Evolutionary conservation across 2,113 vertebrate genomes (phyloP), one percentile per base, ranked within the genome.

Genomic region (Stigmatopora argus): DNA sequence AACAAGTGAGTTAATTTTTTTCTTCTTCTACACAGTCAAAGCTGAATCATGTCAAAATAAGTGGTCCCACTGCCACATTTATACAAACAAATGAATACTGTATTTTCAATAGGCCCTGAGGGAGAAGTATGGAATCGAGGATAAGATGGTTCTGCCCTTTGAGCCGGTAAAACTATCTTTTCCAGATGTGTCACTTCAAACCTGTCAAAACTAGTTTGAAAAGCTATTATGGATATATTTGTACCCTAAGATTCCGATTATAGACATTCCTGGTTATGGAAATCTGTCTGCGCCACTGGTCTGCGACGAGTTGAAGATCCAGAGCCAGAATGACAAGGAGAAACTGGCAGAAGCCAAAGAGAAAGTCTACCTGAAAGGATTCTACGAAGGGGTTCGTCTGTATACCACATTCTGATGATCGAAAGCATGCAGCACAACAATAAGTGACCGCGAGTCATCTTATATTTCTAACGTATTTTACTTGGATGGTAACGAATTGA

Each of bases 261-360:
- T 99, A 77, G 94, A 98, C 51, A 92, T 98, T 68, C 96, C 96
- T 23, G 96, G 90, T n/a, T 93, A 92, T 59, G 96, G 97, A 64
- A 93, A 78, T 76, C 92, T 99, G n/a, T 93, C 93, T 34, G 97
- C 96, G 80, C 92, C 92, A 0, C 65, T 89, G 5, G 10, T 98
- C 59, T 97, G 94, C 71, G 96, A 99, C 1, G 94, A 97, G 63
- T 84, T 99, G 70, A 98, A 97, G 91, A 94, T 99, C 78, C 94
- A 98, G 88, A 99, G 97, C 85, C 97, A 99, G 88, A 99, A 98
- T 59, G 96, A 99, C 86, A 88, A 89, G 68, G 97, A 99, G 77
- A 98, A 98, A 79, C 93, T 99, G 80, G 87, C 85, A 15, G 95
- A 97, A 86, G 97, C 97, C 74, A 99, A 98, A 70, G 96, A 98